phyloP scores from a whole-genome alignment of 2,113 vertebrate genomes.

The Felis chaus region DNA sequence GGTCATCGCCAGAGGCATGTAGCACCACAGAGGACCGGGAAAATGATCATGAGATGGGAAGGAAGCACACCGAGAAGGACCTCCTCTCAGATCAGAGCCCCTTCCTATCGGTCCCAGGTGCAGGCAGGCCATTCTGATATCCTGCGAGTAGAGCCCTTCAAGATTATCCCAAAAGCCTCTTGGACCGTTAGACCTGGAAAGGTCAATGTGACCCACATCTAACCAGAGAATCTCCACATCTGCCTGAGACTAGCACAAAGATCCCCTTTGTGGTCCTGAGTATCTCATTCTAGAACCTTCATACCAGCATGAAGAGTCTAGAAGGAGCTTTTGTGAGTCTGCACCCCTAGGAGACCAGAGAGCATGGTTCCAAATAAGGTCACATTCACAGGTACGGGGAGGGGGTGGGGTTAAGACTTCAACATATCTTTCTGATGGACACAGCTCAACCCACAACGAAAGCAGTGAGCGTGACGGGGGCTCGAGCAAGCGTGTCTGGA shows the following conservation, averaged over 20 bases:
- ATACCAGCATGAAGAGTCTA: background rate
- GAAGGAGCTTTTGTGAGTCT: background rate
- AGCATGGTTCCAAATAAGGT: background rate
- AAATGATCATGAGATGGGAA: too few species aligned
- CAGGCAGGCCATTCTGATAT: background rate
- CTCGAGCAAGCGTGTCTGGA: background rate
- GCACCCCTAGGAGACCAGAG: too few species aligned
- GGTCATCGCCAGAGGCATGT: background rate
- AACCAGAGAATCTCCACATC: background rate
- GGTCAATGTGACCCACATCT: background rate
- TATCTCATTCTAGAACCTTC: accelerated
- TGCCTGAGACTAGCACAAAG: background rate
- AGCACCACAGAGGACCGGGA: background rate
- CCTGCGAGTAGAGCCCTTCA: background rate
- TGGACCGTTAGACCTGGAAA: background rate
- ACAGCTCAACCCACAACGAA: background rate
- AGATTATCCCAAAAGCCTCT: background rate
- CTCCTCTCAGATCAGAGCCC: background rate
- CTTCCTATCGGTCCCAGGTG: background rate
- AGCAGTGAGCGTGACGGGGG: background rate
- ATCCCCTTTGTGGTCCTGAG: background rate
- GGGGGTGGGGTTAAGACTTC: background rate
- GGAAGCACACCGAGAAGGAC: background rate
- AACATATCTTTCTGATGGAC: background rate
- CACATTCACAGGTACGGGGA: too few species aligned